Percentiles rank a stretch among this genome's conserved stretches.
Evolutionary conservation across 2,113 vertebrate genomes (phyloP).

Genomic region (Gasterosteus aculeatus): DNA sequence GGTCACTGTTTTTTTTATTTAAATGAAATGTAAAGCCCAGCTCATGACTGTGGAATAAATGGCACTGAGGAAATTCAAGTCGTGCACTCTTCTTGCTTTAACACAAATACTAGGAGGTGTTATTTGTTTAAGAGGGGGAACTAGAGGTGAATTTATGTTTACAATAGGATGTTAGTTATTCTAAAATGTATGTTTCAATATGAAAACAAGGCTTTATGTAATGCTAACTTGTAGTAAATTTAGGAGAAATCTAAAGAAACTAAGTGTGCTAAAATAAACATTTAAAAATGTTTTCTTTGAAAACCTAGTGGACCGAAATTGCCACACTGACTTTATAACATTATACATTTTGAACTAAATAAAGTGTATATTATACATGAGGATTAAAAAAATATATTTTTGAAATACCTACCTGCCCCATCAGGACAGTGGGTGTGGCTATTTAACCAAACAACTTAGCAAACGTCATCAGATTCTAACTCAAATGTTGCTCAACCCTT

Average conservation of each 20-base stretch:
- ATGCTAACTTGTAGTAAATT: neutral
- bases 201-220: neutral
- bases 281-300: neutral
- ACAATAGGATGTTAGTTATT: neutral
- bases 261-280: neutral
- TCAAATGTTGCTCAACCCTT: neutral
- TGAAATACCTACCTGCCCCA: neutral
- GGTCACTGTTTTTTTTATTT: slow-evolving; percentile 17
- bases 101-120: neutral
- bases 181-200: neutral
- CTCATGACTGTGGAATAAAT: slow-evolving; percentile 23
- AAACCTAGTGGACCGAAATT: neutral
- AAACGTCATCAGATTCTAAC: too few species aligned
- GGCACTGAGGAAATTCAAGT: neutral
- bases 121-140: neutral
- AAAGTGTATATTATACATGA: neutral
- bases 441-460: too few species aligned
- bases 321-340: neutral
- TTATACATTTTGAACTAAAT: neutral
- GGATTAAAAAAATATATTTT: neutral
- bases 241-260: neutral
- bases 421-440: neutral
- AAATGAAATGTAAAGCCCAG: slow-evolving; percentile 19
- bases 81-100: neutral
- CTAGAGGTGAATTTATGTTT: neutral